Evolutionary conservation across 2,797 vertebrate species (phyloP), one percentile per base, ranked within the genome.

Genomic region (Taenioides sp.): DNA sequence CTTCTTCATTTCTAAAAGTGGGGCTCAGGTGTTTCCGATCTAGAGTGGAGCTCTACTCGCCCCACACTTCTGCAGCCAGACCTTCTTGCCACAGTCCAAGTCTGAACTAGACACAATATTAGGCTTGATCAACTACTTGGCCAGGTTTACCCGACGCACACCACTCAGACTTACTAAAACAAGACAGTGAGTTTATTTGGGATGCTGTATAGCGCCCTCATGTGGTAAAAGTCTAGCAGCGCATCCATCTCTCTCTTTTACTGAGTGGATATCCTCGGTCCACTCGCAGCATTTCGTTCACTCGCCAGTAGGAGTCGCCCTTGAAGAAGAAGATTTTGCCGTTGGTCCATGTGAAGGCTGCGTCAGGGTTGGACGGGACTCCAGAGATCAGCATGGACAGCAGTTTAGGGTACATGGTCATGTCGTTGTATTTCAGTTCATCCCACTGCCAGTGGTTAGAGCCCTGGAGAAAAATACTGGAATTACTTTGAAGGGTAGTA

Each of bases 381-480:
- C 95, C 92, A 0, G 89, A 91, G 79, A 97, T 95, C 69, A 96
- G 87, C 64, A 70, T 74, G 2, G 92, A 92, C 60, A 95, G 94
- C 20, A 94, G 95, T 79, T 95, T 96, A 58, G 96, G 94, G 79
- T 94, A 93, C 23, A 81, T 43, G 6, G 83, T 82, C 55, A 96
- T 75, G 78, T 92, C 82, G 1, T 74, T 95, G 81, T 86, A 90
- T 12, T 76, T 87, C 72, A 95, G 76, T 84, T 97, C 95, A 3
- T 97, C 95, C 94, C 94, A 97, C 85, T 96, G 95, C 96, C 96
- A 97, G 85, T 94, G 92, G 0, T 93, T 84, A 0, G 95, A 94
- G 11, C 91, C 96, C 96, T 98, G 61, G 11, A 73, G 23, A 20
- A 23, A 63, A 28, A 34, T 61, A 54, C 0, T 20, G 11, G 52